Conservation (phyloP, 2,888 invertebrate genomes). For the Hoplodrina blanda region DNA sequence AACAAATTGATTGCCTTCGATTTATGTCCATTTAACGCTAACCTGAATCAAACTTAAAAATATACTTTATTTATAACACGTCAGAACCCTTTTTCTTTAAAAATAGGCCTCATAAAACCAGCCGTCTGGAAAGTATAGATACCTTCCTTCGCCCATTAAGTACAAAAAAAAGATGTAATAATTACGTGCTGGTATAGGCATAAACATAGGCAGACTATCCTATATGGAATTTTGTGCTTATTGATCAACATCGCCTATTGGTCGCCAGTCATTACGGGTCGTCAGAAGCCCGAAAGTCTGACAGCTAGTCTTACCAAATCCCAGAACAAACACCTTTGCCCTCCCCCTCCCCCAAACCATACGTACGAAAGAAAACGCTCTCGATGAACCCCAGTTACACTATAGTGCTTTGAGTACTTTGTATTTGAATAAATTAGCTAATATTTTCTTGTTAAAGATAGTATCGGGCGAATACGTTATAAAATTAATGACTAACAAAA, state of each 20-base stretch:
- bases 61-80: neutral
- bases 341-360: too few relatives aligned
- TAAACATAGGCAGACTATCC: too few relatives aligned
- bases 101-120: conserved; percentile 32
- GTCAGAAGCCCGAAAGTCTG: too few relatives aligned
- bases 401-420: too few relatives aligned
- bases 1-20: neutral
- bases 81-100: conserved; percentile 21
- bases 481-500: conserved; percentile 22
- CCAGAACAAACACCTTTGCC: too few relatives aligned
- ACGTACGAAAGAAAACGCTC: too few relatives aligned
- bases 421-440: conserved; percentile 2
- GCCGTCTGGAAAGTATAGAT: conserved; percentile 10
- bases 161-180: neutral
- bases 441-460: conserved; percentile 3
- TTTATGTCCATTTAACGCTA: neutral
- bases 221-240: too few relatives aligned
- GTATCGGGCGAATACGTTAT: neutral
- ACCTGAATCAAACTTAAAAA: neutral
- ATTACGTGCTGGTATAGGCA: neutral
- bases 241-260: too few relatives aligned
- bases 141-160: conserved; percentile 10
- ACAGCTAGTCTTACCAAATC: too few relatives aligned
- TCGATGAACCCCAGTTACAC: too few relatives aligned
- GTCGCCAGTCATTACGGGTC: too few relatives aligned